Conservation (phyloP, 2,113 vertebrate genomes). For the Calcarius ornatus region DNA sequence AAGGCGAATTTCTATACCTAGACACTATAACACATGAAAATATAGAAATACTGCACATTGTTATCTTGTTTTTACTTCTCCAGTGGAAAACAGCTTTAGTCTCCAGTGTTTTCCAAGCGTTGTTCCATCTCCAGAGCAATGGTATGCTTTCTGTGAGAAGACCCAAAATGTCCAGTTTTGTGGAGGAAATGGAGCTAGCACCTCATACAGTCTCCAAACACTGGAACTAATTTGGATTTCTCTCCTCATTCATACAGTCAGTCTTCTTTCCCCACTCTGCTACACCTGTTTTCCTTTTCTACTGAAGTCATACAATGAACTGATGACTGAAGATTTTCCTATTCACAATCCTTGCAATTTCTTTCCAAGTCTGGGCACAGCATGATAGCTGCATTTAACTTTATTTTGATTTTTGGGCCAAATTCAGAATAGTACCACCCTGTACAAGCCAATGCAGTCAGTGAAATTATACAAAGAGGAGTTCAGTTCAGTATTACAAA, state of each 20-base stretch:
- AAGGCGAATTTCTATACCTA: not conserved
- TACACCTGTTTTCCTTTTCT: slow-evolving; percentile 70
- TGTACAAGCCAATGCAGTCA: not conserved
- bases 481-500: not conserved
- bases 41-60: not conserved
- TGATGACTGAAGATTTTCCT: slow-evolving; percentile 64
- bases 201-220: slow-evolving; percentile 53
- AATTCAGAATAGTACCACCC: not conserved
- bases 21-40: not conserved
- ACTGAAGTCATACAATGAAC: slow-evolving; percentile 57
- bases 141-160: slow-evolving; percentile 25
- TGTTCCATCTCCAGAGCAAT: slow-evolving; percentile 23
- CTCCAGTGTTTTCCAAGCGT: not conserved
- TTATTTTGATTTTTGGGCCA: not conserved
- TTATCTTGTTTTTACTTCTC: slow-evolving; percentile 7
- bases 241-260: slow-evolving; percentile 66
- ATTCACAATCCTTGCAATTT: slow-evolving; percentile 1
- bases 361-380: slow-evolving; percentile 17
- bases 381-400: not conserved
- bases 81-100: not conserved
- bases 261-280: slow-evolving; percentile 46
- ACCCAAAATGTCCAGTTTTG: slow-evolving; percentile 16
- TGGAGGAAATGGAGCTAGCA: slow-evolving; percentile 54
- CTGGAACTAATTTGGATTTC: slow-evolving; percentile 68
- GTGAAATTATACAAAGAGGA: not conserved